These are phyloP conservation scores for Malthinus seriepunctatus DNA, from an alignment of 2,888 invertebrate genomes.

Conservation along the genomic window DNA sequence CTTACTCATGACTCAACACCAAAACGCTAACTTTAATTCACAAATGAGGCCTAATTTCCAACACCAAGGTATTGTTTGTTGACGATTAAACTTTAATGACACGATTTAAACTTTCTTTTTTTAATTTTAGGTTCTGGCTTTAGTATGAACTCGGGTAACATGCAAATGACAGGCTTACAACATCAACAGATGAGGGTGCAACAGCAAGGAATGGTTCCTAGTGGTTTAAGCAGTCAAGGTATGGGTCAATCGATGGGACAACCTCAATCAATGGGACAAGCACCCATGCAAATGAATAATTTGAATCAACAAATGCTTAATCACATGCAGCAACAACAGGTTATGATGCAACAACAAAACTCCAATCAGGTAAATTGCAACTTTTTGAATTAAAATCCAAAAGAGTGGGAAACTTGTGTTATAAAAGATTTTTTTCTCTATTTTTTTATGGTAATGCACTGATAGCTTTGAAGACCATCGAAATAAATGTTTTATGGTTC, in stretches of 20 bases:
- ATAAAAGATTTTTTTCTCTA: too few species aligned
- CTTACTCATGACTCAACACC: slow-evolving; percentile 64
- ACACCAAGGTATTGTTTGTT: slow-evolving; percentile 50
- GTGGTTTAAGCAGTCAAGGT: slow-evolving; percentile 47
- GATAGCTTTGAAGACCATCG: too few species aligned
- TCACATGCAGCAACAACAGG: slow-evolving; percentile 59
- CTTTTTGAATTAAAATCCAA: too few species aligned
- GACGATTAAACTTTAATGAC: not conserved
- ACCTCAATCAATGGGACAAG: slow-evolving; percentile 45
- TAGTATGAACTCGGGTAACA: slow-evolving; percentile 45
- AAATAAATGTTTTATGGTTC: too few species aligned
- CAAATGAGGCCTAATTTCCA: slow-evolving; percentile 60
- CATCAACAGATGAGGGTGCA: slow-evolving; percentile 56
- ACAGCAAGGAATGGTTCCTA: slow-evolving; percentile 51
- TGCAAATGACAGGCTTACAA: slow-evolving; percentile 58
- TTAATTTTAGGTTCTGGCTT: slow-evolving; percentile 24
- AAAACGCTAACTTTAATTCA: slow-evolving; percentile 54
- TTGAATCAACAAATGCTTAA: slow-evolving; percentile 58
- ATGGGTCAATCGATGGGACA: slow-evolving; percentile 39
- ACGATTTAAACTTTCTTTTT: not conserved
- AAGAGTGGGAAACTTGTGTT: too few species aligned
- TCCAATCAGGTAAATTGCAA: slow-evolving; percentile 54
- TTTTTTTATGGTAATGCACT: too few species aligned
- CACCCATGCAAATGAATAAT: slow-evolving; percentile 50
- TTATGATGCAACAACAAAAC: slow-evolving; percentile 56